A percentile compares a stretch with the other conserved stretches of the same genome.
phyloP scores from a whole-genome alignment of 2,888 invertebrate genomes.

The Ormyrus pomaceus region DNA sequence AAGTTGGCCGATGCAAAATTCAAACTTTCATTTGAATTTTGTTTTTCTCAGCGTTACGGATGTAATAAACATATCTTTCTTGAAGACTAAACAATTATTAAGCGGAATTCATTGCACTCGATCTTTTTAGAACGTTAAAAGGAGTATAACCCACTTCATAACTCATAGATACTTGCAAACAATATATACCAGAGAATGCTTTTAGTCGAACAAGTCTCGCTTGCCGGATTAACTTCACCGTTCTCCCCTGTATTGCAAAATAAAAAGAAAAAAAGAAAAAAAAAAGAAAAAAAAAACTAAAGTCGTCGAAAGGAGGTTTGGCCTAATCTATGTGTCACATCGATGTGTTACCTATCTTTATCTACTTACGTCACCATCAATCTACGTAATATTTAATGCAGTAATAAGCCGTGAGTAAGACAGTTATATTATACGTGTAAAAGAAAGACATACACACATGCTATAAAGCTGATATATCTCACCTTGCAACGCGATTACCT shows the following conservation, averaged over 20 bases:
- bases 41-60: too few relatives aligned
- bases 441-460: slow-evolving; percentile 4
- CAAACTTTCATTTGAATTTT: too few relatives aligned
- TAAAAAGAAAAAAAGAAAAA: slow-evolving; percentile 10
- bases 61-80: too few relatives aligned
- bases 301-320: slow-evolving; percentile 59
- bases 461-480: slow-evolving; percentile 26
- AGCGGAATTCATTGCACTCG: too few relatives aligned
- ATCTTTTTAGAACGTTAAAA: too few relatives aligned
- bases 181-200: neutral
- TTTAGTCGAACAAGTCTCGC: too few relatives aligned
- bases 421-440: slow-evolving; percentile 21
- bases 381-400: slow-evolving; percentile 52
- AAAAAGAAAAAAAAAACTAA: neutral
- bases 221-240: too few relatives aligned
- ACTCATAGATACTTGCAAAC: neutral
- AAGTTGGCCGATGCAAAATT: too few relatives aligned
- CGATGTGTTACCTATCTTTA: slow-evolving; percentile 61
- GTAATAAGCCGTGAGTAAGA: slow-evolving; percentile 24
- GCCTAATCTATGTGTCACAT: slow-evolving; percentile 69
- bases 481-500: slow-evolving; percentile 43
- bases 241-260: neutral
- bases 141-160: too few relatives aligned
- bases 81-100: too few relatives aligned
- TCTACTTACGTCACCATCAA: slow-evolving; percentile 47